Evolutionary conservation across 1,140 invertebrate species (phyloP), one percentile per base, ranked within the genome.

Genomic region (Hetaerina americana): DNA sequence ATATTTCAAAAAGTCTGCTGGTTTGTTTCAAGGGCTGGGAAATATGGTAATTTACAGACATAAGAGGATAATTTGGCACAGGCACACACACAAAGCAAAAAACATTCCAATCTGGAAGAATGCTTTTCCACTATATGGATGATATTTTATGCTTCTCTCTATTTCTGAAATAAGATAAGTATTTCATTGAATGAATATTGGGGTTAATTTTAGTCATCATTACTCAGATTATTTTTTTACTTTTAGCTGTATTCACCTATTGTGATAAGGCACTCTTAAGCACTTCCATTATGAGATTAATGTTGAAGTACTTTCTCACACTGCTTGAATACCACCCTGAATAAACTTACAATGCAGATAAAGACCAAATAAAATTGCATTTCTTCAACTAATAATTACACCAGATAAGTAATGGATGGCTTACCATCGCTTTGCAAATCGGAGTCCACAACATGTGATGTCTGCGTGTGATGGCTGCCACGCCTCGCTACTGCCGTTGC

Each of bases 371-470:
- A 1, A 26, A 40, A 8, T 8, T 40, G 31, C n/a, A n/a, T n/a
- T n/a, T n/a, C n/a, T n/a, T n/a, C n/a, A 5, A 67, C n/a, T 24
- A 24, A 67, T 6, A 67, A 24, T 24, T 67, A 5, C 5, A 8
- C n/a, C 6, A 67, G 66, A 5, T 5, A 69, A 27, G 28, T 28
- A 40, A 22, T 22, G 22, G 25, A n/a, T n/a, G n/a, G n/a, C 71
- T 70, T 49, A 72, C 71, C 81, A 68, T 79, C 80, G 69, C 78
- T 78, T 72, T 82, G 80, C 27, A 78, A 81, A 26, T 74, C 75
- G 8, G 77, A 80, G 72, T 82, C 82, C 5, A 81, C 78, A 26
- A 76, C 71, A 71, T 75, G 75, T 73, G 73, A 66, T 72, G 70
- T 72, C 72, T 72, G 31, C 69, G 66, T 31, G 49, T 73, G 40